Conservation (phyloP, 1,140 invertebrate genomes). For the Spodoptera frugiperda region DNA sequence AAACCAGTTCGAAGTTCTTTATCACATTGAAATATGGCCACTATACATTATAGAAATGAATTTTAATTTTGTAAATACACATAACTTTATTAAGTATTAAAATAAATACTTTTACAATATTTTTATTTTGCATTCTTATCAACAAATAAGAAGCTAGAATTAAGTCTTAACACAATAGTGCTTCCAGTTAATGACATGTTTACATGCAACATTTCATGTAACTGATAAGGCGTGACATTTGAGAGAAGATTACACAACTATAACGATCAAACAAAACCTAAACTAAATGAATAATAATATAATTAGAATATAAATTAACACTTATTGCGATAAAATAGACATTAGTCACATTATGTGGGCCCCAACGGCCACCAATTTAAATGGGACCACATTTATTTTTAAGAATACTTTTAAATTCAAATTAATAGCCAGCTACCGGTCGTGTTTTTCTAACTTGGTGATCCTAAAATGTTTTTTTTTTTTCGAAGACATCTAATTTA, state of each 20-base stretch:
- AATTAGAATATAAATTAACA: conserved; percentile 45
- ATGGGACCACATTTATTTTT: conserved; percentile 29
- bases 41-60: too few relatives aligned
- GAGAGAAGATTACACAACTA: neutral
- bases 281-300: conserved; percentile 18
- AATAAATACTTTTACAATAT: too few relatives aligned
- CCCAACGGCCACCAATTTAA: conserved; percentile 25
- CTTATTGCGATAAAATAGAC: conserved; percentile 38
- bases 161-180: too few relatives aligned
- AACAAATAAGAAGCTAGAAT: too few relatives aligned
- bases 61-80: too few relatives aligned
- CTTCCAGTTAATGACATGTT: neutral
- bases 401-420: conserved; percentile 41
- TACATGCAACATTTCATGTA: conserved; percentile 18
- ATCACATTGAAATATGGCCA: too few relatives aligned
- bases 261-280: neutral
- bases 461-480: conserved; percentile 40
- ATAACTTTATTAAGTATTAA: too few relatives aligned
- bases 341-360: conserved; percentile 42
- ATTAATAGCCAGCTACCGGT: conserved; percentile 40
- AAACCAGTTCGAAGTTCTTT: too few relatives aligned
- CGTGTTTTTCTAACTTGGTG: conserved; percentile 36
- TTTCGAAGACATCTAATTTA: conserved; percentile 42
- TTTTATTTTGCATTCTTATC: too few relatives aligned
- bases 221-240: conserved; percentile 19